These are phyloP conservation scores for Axea sp. DNA, from an alignment of 2,888 invertebrate genomes.

Conservation along the genomic window DNA sequence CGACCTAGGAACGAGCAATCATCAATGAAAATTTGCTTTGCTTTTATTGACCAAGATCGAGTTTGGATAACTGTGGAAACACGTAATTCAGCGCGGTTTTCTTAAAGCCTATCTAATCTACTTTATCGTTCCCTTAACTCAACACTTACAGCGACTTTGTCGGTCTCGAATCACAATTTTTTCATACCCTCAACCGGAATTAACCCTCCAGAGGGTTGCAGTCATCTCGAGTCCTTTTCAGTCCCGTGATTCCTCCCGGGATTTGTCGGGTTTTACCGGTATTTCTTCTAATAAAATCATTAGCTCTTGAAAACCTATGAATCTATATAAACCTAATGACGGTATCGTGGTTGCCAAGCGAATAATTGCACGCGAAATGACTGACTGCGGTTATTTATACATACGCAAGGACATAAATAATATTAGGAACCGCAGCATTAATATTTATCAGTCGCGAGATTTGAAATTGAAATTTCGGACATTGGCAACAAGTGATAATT, in stretches of 20 bases:
- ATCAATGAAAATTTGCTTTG: too few species aligned
- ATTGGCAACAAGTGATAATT: constrained; percentile 55
- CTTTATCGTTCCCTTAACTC: neutral
- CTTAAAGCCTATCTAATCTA: constrained; percentile 5
- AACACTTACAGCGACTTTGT: neutral
- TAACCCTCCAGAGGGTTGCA: constrained; percentile 12
- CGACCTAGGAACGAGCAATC: too few species aligned
- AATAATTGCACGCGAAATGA: constrained; percentile 1
- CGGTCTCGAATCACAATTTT: constrained; percentile 39
- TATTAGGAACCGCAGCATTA: constrained; percentile 22
- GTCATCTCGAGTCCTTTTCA: constrained; percentile 27
- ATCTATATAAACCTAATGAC: too few species aligned
- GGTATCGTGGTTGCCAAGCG: constrained; percentile 2
- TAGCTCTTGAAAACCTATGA: neutral
- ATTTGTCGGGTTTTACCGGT: constrained; percentile 2
- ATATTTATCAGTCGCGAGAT: constrained; percentile 34
- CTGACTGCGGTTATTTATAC: constrained; percentile 7
- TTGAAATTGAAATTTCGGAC: constrained; percentile 50
- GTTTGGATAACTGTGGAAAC: too few species aligned
- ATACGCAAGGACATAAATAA: neutral
- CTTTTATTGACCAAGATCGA: too few species aligned
- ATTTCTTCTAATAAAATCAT: constrained; percentile 24
- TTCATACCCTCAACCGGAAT: constrained; percentile 22
- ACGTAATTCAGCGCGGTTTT: too few species aligned
- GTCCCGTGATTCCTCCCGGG: constrained; percentile 13